Evolutionary conservation across 2,113 vertebrate species (phyloP).

Genomic region (Anseranas semipalmata): DNA sequence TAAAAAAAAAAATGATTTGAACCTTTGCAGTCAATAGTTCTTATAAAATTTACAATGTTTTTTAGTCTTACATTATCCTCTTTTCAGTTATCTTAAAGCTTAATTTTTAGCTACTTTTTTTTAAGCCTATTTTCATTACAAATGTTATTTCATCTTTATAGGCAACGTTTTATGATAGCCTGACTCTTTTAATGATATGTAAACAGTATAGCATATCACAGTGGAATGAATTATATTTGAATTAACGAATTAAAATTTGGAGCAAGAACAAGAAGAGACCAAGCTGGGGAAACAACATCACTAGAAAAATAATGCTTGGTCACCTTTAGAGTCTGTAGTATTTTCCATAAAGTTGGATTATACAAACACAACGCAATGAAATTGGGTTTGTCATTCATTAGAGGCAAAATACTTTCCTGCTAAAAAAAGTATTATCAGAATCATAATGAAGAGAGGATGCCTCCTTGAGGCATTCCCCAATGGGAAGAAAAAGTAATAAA

Average conservation of each 20-base stretch:
- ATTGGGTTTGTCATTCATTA: background rate
- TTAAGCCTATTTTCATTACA: background rate
- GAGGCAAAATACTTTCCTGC: background rate
- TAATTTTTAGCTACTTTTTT: background rate
- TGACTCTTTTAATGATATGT: background rate
- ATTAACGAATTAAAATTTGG: background rate
- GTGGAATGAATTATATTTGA: background rate
- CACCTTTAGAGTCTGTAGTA: background rate
- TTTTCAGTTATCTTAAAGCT: background rate
- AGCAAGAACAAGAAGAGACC: background rate
- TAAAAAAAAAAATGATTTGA: background rate
- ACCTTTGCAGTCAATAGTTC: background rate
- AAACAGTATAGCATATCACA: background rate
- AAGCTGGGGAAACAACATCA: background rate
- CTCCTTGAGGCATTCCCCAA: background rate
- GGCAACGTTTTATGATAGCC: background rate
- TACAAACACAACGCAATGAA: background rate
- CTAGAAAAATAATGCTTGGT: background rate
- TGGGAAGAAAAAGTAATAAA: background rate
- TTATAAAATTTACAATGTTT: background rate
- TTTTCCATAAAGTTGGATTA: background rate
- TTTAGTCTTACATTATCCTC: background rate
- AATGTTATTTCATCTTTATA: background rate
- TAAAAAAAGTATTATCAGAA: background rate
- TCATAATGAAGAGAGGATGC: background rate